These are phyloP conservation scores for Glaucidium brasilianum DNA, from an alignment of 2,113 vertebrate genomes.

Conservation along the genomic window DNA sequence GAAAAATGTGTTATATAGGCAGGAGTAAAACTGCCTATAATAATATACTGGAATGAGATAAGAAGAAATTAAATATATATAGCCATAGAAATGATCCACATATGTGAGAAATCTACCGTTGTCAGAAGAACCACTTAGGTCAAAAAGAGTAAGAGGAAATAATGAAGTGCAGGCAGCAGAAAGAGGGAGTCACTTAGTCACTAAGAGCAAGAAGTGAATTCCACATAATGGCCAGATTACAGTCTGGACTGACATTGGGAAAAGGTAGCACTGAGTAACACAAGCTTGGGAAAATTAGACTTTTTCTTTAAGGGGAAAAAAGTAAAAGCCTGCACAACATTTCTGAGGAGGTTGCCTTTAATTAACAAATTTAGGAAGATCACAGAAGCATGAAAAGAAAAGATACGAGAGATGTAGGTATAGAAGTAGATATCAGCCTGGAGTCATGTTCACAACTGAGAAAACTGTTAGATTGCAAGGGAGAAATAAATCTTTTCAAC, in stretches of 20 bases:
- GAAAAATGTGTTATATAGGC: neutral
- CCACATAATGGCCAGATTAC: neutral
- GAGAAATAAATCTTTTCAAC: constrained; percentile 20
- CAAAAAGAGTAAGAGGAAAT: neutral
- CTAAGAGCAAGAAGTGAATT: neutral
- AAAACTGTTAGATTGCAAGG: neutral
- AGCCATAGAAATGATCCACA: neutral
- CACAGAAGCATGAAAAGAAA: neutral
- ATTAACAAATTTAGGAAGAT: neutral
- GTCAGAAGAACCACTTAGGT: neutral
- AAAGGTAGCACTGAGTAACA: neutral
- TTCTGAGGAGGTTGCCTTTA: neutral
- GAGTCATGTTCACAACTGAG: neutral
- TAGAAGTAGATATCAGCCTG: neutral
- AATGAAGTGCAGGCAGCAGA: neutral
- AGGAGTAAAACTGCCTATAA: neutral
- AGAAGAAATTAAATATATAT: neutral
- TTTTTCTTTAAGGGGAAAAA: neutral
- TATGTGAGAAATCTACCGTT: neutral
- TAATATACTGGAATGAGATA: neutral
- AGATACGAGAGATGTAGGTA: neutral
- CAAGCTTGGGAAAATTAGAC: neutral
- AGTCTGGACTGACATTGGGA: neutral
- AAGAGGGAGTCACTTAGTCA: neutral
- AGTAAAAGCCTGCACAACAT: neutral